Percentiles rank a stretch among this genome's conserved stretches.
These are phyloP conservation scores for Cryptocephalus moraei DNA, from an alignment of 2,888 invertebrate genomes.

Conservation along the genomic window DNA sequence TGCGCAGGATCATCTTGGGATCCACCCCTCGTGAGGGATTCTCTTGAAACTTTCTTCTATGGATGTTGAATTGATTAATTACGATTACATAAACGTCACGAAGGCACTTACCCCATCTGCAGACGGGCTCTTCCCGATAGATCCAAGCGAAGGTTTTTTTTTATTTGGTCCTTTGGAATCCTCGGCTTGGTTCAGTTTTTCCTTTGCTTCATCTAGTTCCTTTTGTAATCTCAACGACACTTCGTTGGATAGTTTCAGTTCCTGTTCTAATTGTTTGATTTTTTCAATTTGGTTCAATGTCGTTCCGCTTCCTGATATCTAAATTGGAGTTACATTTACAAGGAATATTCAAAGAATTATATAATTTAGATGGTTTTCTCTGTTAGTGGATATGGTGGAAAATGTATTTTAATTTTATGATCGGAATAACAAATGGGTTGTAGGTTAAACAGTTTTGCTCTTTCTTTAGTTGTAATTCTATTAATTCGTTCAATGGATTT, in stretches of 20 bases:
- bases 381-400: too few relatives aligned
- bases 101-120: slow-evolving; percentile 45
- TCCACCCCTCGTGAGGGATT: slow-evolving; percentile 65
- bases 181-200: slow-evolving; percentile 41
- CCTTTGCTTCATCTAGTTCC: slow-evolving; percentile 57
- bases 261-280: slow-evolving; percentile 76
- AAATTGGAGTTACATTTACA: slow-evolving; percentile 6
- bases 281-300: slow-evolving; percentile 54
- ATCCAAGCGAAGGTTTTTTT: slow-evolving; percentile 48
- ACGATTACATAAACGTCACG: too few relatives aligned
- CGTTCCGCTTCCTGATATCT: slow-evolving; percentile 45
- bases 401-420: too few relatives aligned
- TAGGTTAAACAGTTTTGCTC: too few relatives aligned
- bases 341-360: too few relatives aligned
- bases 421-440: too few relatives aligned
- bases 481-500: background rate
- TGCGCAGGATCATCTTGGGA: slow-evolving; percentile 75
- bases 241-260: slow-evolving; percentile 71
- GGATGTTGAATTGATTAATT: too few relatives aligned
- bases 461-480: background rate
- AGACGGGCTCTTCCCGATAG: slow-evolving; percentile 46
- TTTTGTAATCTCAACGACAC: slow-evolving; percentile 57
- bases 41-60: slow-evolving; percentile 55
- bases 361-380: too few relatives aligned
- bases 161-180: slow-evolving; percentile 34